phyloP scores from a whole-genome alignment of 2,888 invertebrate genomes.

The Pelosia muscerda region DNA sequence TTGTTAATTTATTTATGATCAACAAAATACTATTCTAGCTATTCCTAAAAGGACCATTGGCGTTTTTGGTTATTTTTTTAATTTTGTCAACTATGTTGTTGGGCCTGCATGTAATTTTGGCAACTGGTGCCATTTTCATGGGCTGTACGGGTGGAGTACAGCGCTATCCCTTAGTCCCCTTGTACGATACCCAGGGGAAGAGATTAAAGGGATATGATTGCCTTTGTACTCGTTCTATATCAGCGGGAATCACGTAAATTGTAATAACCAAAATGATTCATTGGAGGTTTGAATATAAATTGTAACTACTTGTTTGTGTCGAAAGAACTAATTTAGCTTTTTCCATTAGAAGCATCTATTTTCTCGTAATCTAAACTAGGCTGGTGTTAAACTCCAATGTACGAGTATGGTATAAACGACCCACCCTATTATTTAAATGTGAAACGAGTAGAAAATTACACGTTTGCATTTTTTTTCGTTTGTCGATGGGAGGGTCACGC shows the following conservation, averaged over 20 bases:
- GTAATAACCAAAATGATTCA: slow-evolving; percentile 44
- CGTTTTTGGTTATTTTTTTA: not conserved
- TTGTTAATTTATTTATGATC: slow-evolving; percentile 64
- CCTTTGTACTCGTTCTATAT: not conserved
- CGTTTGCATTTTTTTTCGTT: slow-evolving; percentile 44
- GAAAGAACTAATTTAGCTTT: slow-evolving; percentile 38
- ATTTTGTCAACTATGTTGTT: not conserved
- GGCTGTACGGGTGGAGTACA: not conserved
- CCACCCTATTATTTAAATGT: slow-evolving; percentile 45
- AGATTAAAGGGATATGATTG: not conserved
- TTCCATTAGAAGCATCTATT: not conserved
- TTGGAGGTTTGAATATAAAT: slow-evolving; percentile 47
- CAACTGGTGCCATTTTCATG: not conserved
- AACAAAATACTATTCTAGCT: slow-evolving; percentile 1
- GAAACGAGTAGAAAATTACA: slow-evolving; percentile 50
- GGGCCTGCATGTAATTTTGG: not conserved
- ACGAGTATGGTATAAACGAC: not conserved
- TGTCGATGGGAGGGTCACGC: slow-evolving; percentile 48
- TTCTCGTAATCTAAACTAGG: slow-evolving; percentile 20
- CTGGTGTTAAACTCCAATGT: slow-evolving; percentile 11
- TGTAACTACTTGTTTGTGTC: slow-evolving; percentile 35
- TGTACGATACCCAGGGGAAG: not conserved
- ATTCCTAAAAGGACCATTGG: not conserved
- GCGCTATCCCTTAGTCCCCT: not conserved
- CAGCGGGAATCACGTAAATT: not conserved